Evolutionary conservation across 2,113 vertebrate genomes (phyloP), one percentile per base, ranked within the genome.

Genomic region (Genyomyrus donnyi): DNA sequence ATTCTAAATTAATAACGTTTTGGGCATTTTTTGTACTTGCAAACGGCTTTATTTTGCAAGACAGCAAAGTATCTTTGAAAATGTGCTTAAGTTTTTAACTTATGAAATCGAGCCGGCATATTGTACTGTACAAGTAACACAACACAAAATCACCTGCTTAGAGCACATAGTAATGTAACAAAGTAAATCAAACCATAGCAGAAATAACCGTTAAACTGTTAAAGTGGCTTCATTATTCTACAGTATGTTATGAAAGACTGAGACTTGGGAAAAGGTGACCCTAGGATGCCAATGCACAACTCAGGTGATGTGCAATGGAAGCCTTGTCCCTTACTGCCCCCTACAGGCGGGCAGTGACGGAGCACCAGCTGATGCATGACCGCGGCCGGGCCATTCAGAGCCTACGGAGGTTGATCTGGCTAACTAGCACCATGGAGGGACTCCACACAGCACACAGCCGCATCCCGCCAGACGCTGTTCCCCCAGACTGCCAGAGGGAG

Each of bases 341-440:
- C 87, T 96, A 95, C 35, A 96, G 95, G n/a, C 93, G 97, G 90
- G 94, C 96, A 0, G 96, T 97, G 90, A 95, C 95, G 0, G 97
- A 98, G 91, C 96, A 96, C 80, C 95, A 97, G 96, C 93, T 97
- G 91, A 91, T 96, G 95, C 95, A 97, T 1, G 96, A 97, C 91
- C 95, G 95, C 1, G 93, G 95, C 3, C 94, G 93, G 77, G 94
- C 93, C 1, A 95, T 96, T 5, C 96, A 97, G 91, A 96, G 95
- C 83, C 94, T 97, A 42, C 96, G 96, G 93, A 94, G 96, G 3
- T 92, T 96, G 83, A 94, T 95, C 92, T 97, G 97, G 97, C 94
- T 97, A 27, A 96, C 95, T 1, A 95, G 95, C 0, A 94, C 94
- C 89, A 94, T 96, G 6, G 95, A 95, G 2, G 95, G 94, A 0